Percentiles rank a stretch among this genome's conserved stretches.
These are phyloP conservation scores for Leptinotarsa lineolata DNA, from an alignment of 1,140 invertebrate genomes.

Conservation along the genomic window DNA sequence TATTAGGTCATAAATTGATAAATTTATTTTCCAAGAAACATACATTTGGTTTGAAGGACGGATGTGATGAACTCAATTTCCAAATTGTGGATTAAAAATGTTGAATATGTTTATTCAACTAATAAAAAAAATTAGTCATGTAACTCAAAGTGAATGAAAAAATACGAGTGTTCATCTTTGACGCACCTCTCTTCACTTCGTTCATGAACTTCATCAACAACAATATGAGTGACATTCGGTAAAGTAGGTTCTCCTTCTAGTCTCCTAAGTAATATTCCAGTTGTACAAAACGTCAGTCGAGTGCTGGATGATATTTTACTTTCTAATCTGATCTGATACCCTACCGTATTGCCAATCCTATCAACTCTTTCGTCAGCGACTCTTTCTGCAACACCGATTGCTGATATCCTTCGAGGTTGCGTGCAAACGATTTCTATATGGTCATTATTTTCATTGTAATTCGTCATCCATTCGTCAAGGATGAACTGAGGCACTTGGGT, in stretches of 20 bases:
- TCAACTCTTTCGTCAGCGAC: conserved; percentile 86
- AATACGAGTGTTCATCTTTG: too few species aligned
- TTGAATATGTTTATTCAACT: too few species aligned
- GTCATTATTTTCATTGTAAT: conserved; percentile 55
- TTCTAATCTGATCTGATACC: conserved; percentile 84
- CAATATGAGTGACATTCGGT: conserved; percentile 73
- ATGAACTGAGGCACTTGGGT: conserved; percentile 93
- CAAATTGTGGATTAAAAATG: too few species aligned
- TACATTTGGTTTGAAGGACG: too few species aligned
- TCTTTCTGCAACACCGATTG: conserved; percentile 88
- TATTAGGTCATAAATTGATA: too few species aligned
- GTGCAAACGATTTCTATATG: conserved; percentile 87
- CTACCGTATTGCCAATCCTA: conserved; percentile 78
- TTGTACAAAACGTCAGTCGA: conserved; percentile 85
- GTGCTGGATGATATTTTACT: conserved; percentile 78
- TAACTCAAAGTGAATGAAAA: too few species aligned
- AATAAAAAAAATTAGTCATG: too few species aligned
- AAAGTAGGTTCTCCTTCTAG: conserved; percentile 75
- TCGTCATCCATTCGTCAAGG: conserved; percentile 74
- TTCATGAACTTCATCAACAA: conserved; percentile 93
- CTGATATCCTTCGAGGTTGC: conserved; percentile 89
- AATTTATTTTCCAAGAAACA: too few species aligned
- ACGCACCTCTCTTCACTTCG: conserved; percentile 77
- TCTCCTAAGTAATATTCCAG: conserved; percentile 83
- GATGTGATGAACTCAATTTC: too few species aligned